A percentile compares a stretch with the other conserved stretches of the same genome.
phyloP scores from a whole-genome alignment of 1,140 invertebrate species.

The Apis dorsata region DNA sequence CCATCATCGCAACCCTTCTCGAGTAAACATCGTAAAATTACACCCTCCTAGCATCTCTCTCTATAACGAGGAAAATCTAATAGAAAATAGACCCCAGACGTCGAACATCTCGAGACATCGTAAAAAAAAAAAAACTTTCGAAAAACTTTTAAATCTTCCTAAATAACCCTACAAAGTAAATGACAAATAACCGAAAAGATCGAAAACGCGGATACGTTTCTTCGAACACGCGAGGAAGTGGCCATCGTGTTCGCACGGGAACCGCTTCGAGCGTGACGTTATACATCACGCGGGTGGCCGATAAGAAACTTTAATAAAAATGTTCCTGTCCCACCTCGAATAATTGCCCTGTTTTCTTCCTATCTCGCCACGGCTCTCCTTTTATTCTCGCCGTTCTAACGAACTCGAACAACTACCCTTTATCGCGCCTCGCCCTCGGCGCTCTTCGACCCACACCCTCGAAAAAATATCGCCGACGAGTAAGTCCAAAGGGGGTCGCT shows the following conservation, averaged over 20 bases:
- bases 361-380: background rate
- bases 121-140: background rate
- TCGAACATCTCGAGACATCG: too few relatives aligned
- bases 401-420: constrained; percentile 32
- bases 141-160: background rate
- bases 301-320: constrained; percentile 47
- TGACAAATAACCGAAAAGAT: background rate
- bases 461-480: constrained; percentile 60
- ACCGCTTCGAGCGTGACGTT: constrained; percentile 5
- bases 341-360: constrained; percentile 27
- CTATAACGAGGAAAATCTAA: too few relatives aligned
- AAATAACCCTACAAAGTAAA: background rate
- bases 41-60: too few relatives aligned
- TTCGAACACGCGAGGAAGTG: background rate
- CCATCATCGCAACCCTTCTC: too few relatives aligned
- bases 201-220: background rate
- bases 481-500: constrained; percentile 48
- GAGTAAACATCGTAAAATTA: too few relatives aligned
- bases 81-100: too few relatives aligned
- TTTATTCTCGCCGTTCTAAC: constrained; percentile 20
- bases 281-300: background rate
- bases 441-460: background rate
- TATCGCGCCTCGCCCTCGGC: background rate
- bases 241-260: background rate
- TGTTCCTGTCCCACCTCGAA: background rate